Conservation (phyloP, 2,888 invertebrate genomes). For the Drosophila aldrichi region DNA sequence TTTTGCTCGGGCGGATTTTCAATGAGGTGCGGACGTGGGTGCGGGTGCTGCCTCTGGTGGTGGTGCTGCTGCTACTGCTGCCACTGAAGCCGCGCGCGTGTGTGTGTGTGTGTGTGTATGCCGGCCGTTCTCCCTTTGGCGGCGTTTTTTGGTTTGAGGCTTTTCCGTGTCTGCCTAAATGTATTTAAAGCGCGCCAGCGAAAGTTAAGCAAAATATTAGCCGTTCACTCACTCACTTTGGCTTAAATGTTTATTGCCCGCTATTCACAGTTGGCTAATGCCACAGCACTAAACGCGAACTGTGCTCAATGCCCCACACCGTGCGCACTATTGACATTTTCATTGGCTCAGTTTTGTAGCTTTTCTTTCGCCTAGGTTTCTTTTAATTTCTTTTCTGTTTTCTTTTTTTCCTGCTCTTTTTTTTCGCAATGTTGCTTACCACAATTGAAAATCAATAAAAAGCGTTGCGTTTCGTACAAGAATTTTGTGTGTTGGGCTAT, state of each 20-base stretch:
- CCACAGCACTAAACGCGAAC: background rate
- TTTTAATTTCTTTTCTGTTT: constrained; percentile 22
- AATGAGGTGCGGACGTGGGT: constrained; percentile 20
- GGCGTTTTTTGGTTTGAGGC: constrained; percentile 71
- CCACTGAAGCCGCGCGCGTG: constrained; percentile 24
- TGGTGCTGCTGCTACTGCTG: constrained; percentile 4
- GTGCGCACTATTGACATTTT: constrained; percentile 56
- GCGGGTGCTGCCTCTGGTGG: constrained; percentile 1
- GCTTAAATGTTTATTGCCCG: constrained; percentile 1
- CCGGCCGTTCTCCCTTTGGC: constrained; percentile 68
- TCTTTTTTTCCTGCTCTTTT: constrained; percentile 12
- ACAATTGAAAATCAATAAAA: constrained; percentile 79
- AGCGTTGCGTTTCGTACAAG: constrained; percentile 20
- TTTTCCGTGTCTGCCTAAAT: constrained; percentile 77
- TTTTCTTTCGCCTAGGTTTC: constrained; percentile 15
- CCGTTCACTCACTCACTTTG: constrained; percentile 17
- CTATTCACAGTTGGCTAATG: constrained; percentile 6
- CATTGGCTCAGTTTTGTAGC: constrained; percentile 44
- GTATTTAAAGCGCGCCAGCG: constrained; percentile 75
- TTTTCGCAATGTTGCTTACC: constrained; percentile 67
- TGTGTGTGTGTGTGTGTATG: constrained; percentile 60
- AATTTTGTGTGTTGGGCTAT: constrained; percentile 24
- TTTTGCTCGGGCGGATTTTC: constrained; percentile 57
- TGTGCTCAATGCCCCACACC: constrained; percentile 21
- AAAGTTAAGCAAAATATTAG: constrained; percentile 27